Evolutionary conservation across 1,140 invertebrate species (phyloP), one percentile per base, ranked within the genome.

Genomic region (Drosophila nasuta): DNA sequence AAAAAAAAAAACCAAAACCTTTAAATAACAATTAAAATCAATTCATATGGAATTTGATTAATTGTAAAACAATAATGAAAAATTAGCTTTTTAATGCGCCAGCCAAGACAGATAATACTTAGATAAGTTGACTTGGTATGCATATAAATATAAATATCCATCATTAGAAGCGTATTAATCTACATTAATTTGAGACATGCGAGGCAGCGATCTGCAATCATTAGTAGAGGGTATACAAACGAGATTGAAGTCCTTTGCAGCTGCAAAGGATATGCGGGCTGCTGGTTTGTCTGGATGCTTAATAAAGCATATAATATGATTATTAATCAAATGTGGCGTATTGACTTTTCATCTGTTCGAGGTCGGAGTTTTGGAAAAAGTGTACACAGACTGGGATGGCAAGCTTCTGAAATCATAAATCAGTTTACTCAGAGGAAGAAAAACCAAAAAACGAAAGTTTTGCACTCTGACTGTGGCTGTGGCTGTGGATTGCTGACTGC

Each of bases 281-380:
- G 13, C 17, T 58, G 62, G 60, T 43, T 63, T 62, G 28, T 64
- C 52, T 82, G 52, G 67, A 46, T 85, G 82, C 68, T 74, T 88
- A 88, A 90, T 88, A 90, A 90, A 90, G 78, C 85, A 89, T 85
- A 88, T 88, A 89, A 88, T 88, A 89, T 88, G 86, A 74, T 79
- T 81, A 88, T 88, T 90, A 88, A 88, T 88, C 85, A 88, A 89
- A 74, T 71, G 70, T 77, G 78, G 68, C 62, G 66, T 82, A 90
- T 88, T 90, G 81, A 89, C 85, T 89, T 88, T 85, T 81, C 78
- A 81, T 71, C 74, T 85, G 86, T 51, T 62, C 41, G 17, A 45
- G 15, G 20, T 25, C 8, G 33, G 35, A 10, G 43, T 49, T 25
- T 41, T 35, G 58, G 20, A 41, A 76, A 33, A 71, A 68, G 35